A percentile compares a stretch with the other conserved stretches of the same genome.
Conservation (phyloP, 2,113 vertebrate species). For the Albula goreensis region DNA sequence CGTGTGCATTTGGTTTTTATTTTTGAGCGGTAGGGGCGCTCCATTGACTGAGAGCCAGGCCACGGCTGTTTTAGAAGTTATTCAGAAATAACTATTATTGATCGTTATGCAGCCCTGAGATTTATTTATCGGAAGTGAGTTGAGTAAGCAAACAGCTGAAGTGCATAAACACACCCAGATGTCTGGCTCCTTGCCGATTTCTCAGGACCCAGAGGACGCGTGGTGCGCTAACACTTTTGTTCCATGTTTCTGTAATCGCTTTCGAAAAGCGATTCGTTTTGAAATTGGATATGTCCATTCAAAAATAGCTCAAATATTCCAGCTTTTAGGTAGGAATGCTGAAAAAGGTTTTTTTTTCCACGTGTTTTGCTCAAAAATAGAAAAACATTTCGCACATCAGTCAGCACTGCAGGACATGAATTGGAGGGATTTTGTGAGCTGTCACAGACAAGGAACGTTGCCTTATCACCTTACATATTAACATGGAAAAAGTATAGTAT, state of each 20-base stretch:
- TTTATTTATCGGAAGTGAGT: background rate
- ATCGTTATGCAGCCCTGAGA: background rate
- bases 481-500: background rate
- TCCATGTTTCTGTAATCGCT: background rate
- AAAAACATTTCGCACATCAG: no score
- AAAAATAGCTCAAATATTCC: background rate
- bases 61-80: background rate
- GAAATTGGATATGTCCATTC: background rate
- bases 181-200: background rate
- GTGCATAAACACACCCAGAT: background rate
- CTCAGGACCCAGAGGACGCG: background rate
- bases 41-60: background rate
- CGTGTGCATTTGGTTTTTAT: background rate
- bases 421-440: no score
- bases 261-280: background rate
- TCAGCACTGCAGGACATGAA: no score
- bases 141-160: background rate
- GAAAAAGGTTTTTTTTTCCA: no score
- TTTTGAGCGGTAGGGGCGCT: background rate
- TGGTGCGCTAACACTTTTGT: background rate
- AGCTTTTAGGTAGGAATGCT: background rate
- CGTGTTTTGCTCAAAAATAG: no score
- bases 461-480: no score
- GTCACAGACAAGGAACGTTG: no score
- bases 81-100: background rate